Evolutionary conservation across 2,888 invertebrate species (phyloP), one percentile per base, ranked within the genome.

Genomic region (Patella ulyssiponensis): DNA sequence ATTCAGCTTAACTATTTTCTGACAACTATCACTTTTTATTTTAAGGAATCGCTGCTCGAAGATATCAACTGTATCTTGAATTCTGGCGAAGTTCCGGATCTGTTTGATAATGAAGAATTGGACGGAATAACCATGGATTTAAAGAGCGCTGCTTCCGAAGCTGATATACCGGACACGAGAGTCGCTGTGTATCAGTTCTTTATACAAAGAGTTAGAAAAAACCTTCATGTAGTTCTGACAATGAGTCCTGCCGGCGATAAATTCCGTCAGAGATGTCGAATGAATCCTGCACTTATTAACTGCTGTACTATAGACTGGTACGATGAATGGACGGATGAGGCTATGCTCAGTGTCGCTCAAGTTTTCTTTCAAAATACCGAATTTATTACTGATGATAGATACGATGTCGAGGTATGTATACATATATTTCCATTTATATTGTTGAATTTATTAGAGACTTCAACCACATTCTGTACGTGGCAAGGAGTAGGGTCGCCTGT

Each of bases 281-380:
- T 91, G 88, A 91, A 92, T 76, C 92, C 92, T 3, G 89, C 91
- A 2, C 86, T 92, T 58, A 90, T 92, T 79, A 91, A 91, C 86
- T 91, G 91, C 82, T 91, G 91, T 79, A 91, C 91, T 0, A 91
- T 92, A 33, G 92, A 92, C 85, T 92, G 92, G 92, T 92, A 88
- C 78, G 88, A 89, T 77, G 91, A 91, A 71, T 92, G 92, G 92
- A 87, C 88, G 12, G 86, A 87, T 17, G 88, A 88, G 75, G 91
- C 91, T 76, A 91, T 91, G 90, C 77, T 90, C 27, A 88, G 88
- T 83, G 91, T 92, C 14, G 90, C 91, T 17, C 85, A 87, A 17
- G 88, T 89, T n/a, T 91, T 91, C 85, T 88, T 91, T 82, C 85
- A 88, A 74, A 86, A 88, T 78, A 88, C 86, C 7, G 90, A 90